phyloP scores from a whole-genome alignment of 1,140 invertebrate species.

The Zeugodacus cucurbitae region DNA sequence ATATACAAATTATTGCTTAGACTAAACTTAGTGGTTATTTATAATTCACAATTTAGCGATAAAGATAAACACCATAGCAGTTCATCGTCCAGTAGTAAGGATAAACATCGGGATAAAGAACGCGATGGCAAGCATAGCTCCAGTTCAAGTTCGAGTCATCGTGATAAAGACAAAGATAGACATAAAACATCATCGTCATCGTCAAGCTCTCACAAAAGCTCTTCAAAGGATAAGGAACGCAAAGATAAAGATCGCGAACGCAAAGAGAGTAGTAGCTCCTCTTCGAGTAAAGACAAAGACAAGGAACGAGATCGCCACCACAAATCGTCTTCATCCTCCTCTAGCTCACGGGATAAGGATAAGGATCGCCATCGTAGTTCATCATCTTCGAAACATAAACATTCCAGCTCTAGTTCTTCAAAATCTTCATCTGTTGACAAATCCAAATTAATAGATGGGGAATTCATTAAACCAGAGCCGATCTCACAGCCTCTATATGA shows the following conservation, averaged over 20 bases:
- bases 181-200: constrained; percentile 64
- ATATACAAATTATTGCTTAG: neutral
- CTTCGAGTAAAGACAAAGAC: constrained; percentile 69
- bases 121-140: constrained; percentile 63
- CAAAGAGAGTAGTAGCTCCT: constrained; percentile 66
- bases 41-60: constrained; percentile 49
- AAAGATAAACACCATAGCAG: constrained; percentile 61
- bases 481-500: constrained; percentile 65
- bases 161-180: constrained; percentile 60
- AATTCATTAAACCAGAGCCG: constrained; percentile 65
- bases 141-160: constrained; percentile 53
- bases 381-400: constrained; percentile 65
- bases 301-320: constrained; percentile 60
- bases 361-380: constrained; percentile 61
- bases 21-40: neutral
- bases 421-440: constrained; percentile 59
- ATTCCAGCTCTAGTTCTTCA: constrained; percentile 60
- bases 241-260: constrained; percentile 51
- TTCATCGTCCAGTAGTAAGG: constrained; percentile 55
- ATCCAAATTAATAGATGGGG: constrained; percentile 51
- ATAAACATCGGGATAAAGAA: constrained; percentile 62
- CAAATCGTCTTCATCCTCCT: constrained; percentile 59
- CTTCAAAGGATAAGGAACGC: constrained; percentile 66
- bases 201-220: constrained; percentile 62
- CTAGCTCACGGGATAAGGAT: constrained; percentile 60